Conservation (phyloP, 2,113 vertebrate genomes). For the Hymenochirus boettgeri region DNA sequence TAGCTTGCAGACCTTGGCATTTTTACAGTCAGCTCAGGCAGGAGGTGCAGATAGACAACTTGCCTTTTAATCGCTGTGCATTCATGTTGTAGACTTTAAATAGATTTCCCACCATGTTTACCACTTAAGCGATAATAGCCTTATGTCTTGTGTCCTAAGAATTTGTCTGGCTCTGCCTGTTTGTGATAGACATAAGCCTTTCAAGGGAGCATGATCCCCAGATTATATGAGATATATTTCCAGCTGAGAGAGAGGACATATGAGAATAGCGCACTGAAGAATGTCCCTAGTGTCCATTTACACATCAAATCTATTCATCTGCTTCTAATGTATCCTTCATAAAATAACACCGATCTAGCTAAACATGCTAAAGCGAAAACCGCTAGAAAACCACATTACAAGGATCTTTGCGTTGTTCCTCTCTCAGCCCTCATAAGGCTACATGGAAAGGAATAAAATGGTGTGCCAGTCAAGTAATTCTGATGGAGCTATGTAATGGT, state of each 20-base stretch:
- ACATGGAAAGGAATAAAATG: no score
- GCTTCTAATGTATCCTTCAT: constrained; percentile 5
- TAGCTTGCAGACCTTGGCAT: constrained; percentile 12
- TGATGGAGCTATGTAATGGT: no score
- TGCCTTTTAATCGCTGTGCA: not conserved
- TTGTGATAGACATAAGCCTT: constrained; percentile 1
- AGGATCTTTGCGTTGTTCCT: no score
- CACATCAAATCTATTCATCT: constrained; percentile 13
- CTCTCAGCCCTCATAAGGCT: no score
- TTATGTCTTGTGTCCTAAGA: constrained; percentile 1
- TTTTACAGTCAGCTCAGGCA: constrained; percentile 20
- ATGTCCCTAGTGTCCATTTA: constrained; percentile 9
- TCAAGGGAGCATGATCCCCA: constrained; percentile 9
- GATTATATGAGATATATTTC: constrained; percentile 13
- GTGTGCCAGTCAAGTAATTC: no score
- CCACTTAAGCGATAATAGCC: constrained; percentile 19
- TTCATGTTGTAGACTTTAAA: constrained; percentile 19
- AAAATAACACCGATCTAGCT: not conserved
- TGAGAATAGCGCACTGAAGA: constrained; percentile 6
- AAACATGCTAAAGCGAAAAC: no score
- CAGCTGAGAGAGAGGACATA: constrained; percentile 11
- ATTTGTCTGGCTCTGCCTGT: not conserved
- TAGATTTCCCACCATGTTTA: constrained; percentile 21
- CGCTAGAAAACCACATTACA: no score
- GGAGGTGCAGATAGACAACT: constrained; percentile 6